These are phyloP conservation scores for Labeo rohita DNA, from an alignment of 2,113 vertebrate genomes.

Conservation along the genomic window DNA sequence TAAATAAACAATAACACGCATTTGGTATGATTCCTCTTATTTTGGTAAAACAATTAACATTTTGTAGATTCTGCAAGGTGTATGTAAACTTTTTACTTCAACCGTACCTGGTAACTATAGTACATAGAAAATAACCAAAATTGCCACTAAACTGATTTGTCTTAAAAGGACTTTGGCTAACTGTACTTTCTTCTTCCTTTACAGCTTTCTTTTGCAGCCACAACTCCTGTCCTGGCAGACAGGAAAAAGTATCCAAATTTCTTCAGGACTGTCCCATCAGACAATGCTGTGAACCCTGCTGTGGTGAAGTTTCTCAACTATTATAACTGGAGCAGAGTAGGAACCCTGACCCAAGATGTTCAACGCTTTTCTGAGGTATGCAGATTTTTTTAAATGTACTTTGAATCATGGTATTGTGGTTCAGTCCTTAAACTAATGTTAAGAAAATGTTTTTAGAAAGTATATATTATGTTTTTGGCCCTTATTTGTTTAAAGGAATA, in stretches of 20 bases:
- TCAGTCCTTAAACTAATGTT: not conserved
- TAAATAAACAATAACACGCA: too few relatives aligned
- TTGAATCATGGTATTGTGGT: too few relatives aligned
- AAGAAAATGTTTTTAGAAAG: not conserved
- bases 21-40: too few relatives aligned
- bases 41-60: too few relatives aligned
- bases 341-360: constrained; percentile 96
- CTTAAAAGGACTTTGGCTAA: not conserved
- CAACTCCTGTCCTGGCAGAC: constrained; percentile 95
- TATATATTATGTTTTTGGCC: not conserved
- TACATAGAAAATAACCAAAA: not conserved
- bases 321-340: constrained; percentile 95
- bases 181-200: constrained; percentile 32
- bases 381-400: not conserved
- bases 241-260: constrained; percentile 99
- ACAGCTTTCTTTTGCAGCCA: constrained; percentile 97
- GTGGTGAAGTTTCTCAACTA: constrained; percentile 93
- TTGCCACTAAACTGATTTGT: not conserved
- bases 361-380: constrained; percentile 98
- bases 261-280: constrained; percentile 97
- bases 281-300: constrained; percentile 97
- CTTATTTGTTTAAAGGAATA: not conserved
- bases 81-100: too few relatives aligned
- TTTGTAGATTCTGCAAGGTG: too few relatives aligned
- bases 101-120: not conserved